Conservation (phyloP, 2,797 vertebrate genomes). For the Kryptopterus vitreolus region DNA sequence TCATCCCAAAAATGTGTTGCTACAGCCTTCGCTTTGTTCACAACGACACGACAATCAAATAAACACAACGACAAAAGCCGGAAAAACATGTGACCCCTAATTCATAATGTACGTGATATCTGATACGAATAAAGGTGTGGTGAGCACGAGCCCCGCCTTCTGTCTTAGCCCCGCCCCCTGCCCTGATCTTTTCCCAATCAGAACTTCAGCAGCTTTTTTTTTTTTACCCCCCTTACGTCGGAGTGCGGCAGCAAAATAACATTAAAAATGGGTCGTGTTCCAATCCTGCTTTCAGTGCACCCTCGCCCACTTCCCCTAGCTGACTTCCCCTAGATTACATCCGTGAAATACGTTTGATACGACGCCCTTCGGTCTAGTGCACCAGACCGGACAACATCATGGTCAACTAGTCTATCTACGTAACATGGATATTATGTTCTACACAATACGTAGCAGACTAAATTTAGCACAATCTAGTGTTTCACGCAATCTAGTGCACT, state of each 20-base stretch:
- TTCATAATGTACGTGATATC: background rate
- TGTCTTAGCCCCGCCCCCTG: background rate
- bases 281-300: constrained; percentile 2
- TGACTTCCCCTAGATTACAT: background rate
- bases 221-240: background rate
- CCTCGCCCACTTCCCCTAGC: background rate
- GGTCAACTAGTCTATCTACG: background rate
- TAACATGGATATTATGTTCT: background rate
- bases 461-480: background rate
- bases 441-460: background rate
- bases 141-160: background rate
- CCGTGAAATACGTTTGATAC: background rate
- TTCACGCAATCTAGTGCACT: background rate
- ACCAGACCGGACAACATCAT: no score
- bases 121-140: background rate
- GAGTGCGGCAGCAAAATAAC: background rate
- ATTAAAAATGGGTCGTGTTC: background rate
- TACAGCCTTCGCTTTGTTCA: constrained; percentile 77
- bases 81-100: background rate
- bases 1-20: constrained; percentile 67
- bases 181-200: background rate
- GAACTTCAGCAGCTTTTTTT: constrained; percentile 1
- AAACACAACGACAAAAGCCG: constrained; percentile 26
- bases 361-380: no score
- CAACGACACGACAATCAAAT: constrained; percentile 35